A percentile compares a stretch with the other conserved stretches of the same genome.
Conservation (phyloP, 1,140 invertebrate species). For the Venturia canescens region DNA sequence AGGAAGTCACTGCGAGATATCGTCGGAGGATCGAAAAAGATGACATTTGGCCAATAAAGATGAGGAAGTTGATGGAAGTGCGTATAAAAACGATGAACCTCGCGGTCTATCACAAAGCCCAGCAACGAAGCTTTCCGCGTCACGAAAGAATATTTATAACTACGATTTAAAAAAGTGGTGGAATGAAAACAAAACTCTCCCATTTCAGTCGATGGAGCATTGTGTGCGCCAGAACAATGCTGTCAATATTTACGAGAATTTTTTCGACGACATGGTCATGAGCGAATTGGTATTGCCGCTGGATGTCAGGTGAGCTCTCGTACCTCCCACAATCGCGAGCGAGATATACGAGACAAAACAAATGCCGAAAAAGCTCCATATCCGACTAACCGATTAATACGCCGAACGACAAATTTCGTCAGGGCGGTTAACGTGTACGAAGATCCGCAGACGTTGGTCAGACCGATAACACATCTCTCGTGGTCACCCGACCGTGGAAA, state of each 20-base stretch:
- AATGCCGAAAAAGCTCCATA: constrained; percentile 1
- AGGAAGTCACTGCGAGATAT: constrained; percentile 90
- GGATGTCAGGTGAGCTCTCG: constrained; percentile 60
- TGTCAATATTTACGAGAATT: constrained; percentile 92
- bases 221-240: constrained; percentile 93
- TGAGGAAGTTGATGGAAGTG: constrained; percentile 82
- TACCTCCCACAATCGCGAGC: background rate
- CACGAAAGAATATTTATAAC: background rate
- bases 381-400: constrained; percentile 5
- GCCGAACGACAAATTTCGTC: constrained; percentile 9
- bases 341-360: background rate
- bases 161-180: too few species aligned
- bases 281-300: constrained; percentile 79
- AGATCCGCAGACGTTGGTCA: constrained; percentile 80
- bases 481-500: constrained; percentile 92
- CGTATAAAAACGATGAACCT: constrained; percentile 43
- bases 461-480: constrained; percentile 89
- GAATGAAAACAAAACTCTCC: constrained; percentile 36
- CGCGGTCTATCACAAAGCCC: too few species aligned
- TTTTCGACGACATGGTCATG: constrained; percentile 84
- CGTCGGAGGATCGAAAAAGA: constrained; percentile 96
- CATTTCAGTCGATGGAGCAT: constrained; percentile 86
- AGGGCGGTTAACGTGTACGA: constrained; percentile 70
- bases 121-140: too few species aligned
- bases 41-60: constrained; percentile 90